Evolutionary conservation across 2,797 vertebrate species (phyloP).

Genomic region (Dendrocincla tyrannina): DNA sequence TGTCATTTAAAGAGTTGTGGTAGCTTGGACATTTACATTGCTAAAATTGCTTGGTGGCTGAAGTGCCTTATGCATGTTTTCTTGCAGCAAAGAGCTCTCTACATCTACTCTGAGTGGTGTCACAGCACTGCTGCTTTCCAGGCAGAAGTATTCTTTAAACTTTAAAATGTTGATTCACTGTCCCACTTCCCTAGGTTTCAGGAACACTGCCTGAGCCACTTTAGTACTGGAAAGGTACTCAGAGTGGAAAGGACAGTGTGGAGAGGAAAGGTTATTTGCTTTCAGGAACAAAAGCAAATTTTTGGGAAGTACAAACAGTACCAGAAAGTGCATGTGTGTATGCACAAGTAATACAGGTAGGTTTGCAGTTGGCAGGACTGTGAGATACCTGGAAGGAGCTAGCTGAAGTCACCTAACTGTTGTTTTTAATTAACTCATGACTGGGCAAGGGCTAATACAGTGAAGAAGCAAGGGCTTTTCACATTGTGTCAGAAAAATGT

Average conservation of each 20-base stretch:
- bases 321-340: not conserved
- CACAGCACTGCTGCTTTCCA: not conserved
- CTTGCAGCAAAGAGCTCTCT: not conserved
- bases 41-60: conserved; percentile 5
- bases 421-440: not conserved
- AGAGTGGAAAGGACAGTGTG: not conserved
- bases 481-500: not conserved
- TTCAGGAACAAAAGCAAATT: not conserved
- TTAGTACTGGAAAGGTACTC: not conserved
- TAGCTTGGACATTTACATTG: not conserved
- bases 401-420: not conserved
- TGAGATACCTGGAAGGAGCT: not conserved
- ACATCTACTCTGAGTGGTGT: not conserved
- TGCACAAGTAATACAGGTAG: not conserved
- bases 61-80: conserved; percentile 13
- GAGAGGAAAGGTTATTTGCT: not conserved
- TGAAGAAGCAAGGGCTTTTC: not conserved
- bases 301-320: not conserved
- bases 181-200: not conserved
- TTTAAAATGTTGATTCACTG: not conserved
- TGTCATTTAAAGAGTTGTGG: conserved; percentile 16
- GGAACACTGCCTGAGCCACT: not conserved
- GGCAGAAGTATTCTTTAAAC: not conserved
- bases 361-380: not conserved
- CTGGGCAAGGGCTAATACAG: not conserved